Base-by-base conservation (phyloP, 2,797 vertebrate genomes). In the Galaxias olidus region DNA sequence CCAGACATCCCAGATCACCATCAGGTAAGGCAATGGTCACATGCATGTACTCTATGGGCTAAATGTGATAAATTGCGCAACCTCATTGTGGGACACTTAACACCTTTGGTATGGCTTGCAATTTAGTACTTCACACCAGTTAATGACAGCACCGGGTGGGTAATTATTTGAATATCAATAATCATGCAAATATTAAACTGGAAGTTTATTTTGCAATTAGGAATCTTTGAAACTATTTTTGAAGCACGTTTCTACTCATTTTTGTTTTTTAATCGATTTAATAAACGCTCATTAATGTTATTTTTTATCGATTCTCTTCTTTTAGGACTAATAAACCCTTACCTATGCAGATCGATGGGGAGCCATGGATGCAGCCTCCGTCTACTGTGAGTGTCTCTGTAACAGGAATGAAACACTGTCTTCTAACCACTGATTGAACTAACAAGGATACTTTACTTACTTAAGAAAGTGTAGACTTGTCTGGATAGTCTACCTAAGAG, bases 261-360 rank as follows among this genome's bases (percentile, higher is more conserved):
- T 50, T 15, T 7, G 10, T 30, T 54, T 41, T 56, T 56, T 56
- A 43, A 12, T 15, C 13, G 9, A 8, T 14, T 18, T 11, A 8
- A 42, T 48, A 44, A 65, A 53, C 12, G 41, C 4, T n/a, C 15
- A 59, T 11, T 61, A n/a, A n/a, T 10, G 41, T 71, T 69, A 18
- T 5, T 10, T 46, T 43, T 45, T 51, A 17, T 48, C 30, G 11
- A 48, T 44, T 12, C 19, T 13, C 48, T 30, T 14, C 59, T 47
- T 20, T 15, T 72, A 98, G 96, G 87, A 97, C 96, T 12, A 93
- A 89, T 77, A 96, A 96, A 83, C 84, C 93, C 6, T 88, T 98
- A 54, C 96, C 96, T 14, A 98, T 98, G 96, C 96, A 98, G 87
- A 95, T 98, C 15, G 96, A 98, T 0, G 96, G 96, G 30, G 96